phyloP scores from a whole-genome alignment of 2,888 invertebrate species.

The Caenorhabditis virilis region DNA sequence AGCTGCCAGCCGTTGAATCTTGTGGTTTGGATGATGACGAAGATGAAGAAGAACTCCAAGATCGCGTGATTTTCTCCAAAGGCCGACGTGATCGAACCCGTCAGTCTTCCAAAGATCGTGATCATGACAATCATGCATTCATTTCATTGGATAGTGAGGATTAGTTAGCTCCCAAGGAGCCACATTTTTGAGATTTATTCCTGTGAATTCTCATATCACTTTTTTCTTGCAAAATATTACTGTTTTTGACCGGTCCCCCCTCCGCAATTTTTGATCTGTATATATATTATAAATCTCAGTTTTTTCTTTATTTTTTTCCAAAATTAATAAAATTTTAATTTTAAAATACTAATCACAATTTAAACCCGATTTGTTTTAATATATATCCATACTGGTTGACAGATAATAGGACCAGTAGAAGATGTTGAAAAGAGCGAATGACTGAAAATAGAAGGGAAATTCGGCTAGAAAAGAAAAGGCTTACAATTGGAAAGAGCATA shows the following conservation, averaged over 20 bases:
- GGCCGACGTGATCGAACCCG: constrained; percentile 23
- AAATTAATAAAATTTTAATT: too few relatives aligned
- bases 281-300: too few relatives aligned
- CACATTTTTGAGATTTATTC: too few relatives aligned
- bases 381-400: constrained; percentile 36
- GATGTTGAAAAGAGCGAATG: constrained; percentile 60
- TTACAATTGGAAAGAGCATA: constrained; percentile 61
- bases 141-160: constrained; percentile 50
- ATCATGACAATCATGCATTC: constrained; percentile 41
- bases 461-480: not conserved
- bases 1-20: constrained; percentile 54
- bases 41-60: constrained; percentile 56
- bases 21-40: constrained; percentile 62
- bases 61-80: constrained; percentile 52
- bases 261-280: too few relatives aligned
- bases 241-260: too few relatives aligned
- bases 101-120: constrained; percentile 5
- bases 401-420: constrained; percentile 62
- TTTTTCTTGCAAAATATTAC: too few relatives aligned
- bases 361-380: too few relatives aligned
- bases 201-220: too few relatives aligned
- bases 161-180: too few relatives aligned
- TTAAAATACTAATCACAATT: too few relatives aligned
- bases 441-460: constrained; percentile 30
- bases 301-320: too few relatives aligned